Percentiles rank a stretch among this genome's conserved stretches.
phyloP scores from a whole-genome alignment of 2,888 invertebrate species.

The Caenorhabditis angaria region DNA sequence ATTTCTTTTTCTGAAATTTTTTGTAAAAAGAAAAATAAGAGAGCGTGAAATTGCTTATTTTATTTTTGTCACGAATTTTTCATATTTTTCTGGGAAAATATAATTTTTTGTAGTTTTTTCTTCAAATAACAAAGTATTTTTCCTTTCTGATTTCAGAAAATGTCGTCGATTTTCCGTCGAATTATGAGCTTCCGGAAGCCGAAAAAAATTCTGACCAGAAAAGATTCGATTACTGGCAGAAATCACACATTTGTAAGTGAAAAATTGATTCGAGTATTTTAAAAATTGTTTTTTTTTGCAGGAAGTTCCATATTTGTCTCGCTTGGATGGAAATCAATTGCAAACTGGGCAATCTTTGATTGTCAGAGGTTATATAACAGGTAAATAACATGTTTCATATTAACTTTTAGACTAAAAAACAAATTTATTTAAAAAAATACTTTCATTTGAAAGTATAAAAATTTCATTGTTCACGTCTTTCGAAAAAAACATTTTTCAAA shows the following conservation, averaged over 20 bases:
- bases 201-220: constrained; percentile 64
- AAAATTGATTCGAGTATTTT: not conserved
- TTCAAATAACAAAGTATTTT: not conserved
- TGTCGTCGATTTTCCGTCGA: constrained; percentile 65
- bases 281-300: constrained; percentile 35
- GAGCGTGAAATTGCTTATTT: no score
- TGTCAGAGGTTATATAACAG: constrained; percentile 67
- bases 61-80: no score
- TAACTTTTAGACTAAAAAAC: constrained; percentile 5
- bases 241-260: constrained; percentile 69
- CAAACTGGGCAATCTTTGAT: constrained; percentile 71
- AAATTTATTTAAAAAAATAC: constrained; percentile 11
- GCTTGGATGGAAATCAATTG: constrained; percentile 69
- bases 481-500: no score
- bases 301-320: constrained; percentile 70
- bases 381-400: constrained; percentile 37
- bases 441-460: no score
- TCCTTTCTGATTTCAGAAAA: constrained; percentile 16
- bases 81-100: no score
- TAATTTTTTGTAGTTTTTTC: no score
- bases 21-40: no score
- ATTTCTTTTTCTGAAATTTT: no score
- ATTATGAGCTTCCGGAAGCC: constrained; percentile 48
- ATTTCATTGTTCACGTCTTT: no score
- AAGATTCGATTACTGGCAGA: constrained; percentile 70